phyloP scores from a whole-genome alignment of 2,113 vertebrate species.

The Sphaerodactylus townsendi region DNA sequence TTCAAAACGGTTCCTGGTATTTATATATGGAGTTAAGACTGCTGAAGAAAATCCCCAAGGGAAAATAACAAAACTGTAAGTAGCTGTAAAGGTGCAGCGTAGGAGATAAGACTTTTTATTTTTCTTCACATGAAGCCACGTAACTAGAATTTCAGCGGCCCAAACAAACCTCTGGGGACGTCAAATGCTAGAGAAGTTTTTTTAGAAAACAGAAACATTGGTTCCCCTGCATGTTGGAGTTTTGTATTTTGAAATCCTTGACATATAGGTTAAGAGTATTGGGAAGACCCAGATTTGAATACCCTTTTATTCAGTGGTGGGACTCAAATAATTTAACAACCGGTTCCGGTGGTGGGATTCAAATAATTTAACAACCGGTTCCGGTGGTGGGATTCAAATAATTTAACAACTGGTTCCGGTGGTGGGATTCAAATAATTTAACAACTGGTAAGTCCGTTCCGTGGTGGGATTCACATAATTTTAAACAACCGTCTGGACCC shows the following conservation, averaged over 20 bases:
- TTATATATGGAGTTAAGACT: background rate
- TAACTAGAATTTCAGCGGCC: background rate
- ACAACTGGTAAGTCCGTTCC: too few relatives aligned
- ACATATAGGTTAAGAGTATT: background rate
- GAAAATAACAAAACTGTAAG: background rate
- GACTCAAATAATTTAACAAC: too few relatives aligned
- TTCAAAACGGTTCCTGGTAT: background rate
- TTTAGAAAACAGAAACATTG: background rate
- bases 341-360: too few relatives aligned
- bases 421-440: too few relatives aligned
- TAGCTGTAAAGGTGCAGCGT: background rate
- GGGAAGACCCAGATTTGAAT: too few relatives aligned
- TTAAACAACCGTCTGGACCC: too few relatives aligned
- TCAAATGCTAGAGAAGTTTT: background rate
- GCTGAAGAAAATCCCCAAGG: background rate
- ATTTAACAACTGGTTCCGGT: too few relatives aligned
- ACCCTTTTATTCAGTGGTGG: too few relatives aligned
- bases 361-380: too few relatives aligned
- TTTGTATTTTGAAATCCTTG: background rate
- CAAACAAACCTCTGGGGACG: background rate
- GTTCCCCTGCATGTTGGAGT: fast-evolving
- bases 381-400: too few relatives aligned
- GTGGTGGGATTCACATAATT: too few relatives aligned
- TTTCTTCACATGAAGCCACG: background rate
- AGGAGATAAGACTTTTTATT: background rate